Base-by-base conservation (phyloP, 2,888 invertebrate species). In the Euclidia mi region DNA sequence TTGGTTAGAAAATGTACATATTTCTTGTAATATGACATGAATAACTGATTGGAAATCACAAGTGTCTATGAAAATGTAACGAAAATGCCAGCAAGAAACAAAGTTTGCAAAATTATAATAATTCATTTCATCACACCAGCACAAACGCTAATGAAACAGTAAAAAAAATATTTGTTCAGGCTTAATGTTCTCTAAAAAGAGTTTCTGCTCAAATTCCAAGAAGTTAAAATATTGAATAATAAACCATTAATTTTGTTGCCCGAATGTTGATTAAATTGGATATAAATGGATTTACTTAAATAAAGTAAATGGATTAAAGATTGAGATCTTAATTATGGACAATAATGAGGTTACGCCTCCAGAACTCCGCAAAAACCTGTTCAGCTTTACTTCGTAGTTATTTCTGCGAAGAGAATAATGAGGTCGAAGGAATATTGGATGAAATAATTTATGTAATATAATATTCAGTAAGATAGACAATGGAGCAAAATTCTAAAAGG, bases 301-400 rank as follows among this genome's bases (percentile, higher is more conserved):
- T 15, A 35, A 40, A 31, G 38, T 40, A 28, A 11, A 49, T 32
- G 25, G 41, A 41, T 49, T 49, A 10, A n/a, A 34, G 41, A 15
- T 49, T 34, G 34, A 34, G 31, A n/a, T n/a, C 14, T 34, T 34
- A 41, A 41, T 49, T 41, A 41, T 41, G 41, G 15, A 34, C 29
- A 25, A 14, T 15, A 15, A 41, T 49, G 2, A 18, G 20, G n/a
- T 48, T 20, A 32, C 32, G 15, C 4, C 15, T 7, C 15, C 6
- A 1, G 15, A 40, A 15, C 18, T 7, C 18, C n/a, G n/a, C 18
- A 38, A 15, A 35, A 35, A 15, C 7, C 35, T 35, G 15, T 18
- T 17, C 6, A 10, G 0, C 1, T 37, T 37, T 2, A 9, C 10
- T 37, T 37, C n/a, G n/a, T n/a, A n/a, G 18, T 18, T 37, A n/a